Evolutionary conservation across 1,140 invertebrate genomes (phyloP).

Genomic region (Dreissena rostriformis): DNA sequence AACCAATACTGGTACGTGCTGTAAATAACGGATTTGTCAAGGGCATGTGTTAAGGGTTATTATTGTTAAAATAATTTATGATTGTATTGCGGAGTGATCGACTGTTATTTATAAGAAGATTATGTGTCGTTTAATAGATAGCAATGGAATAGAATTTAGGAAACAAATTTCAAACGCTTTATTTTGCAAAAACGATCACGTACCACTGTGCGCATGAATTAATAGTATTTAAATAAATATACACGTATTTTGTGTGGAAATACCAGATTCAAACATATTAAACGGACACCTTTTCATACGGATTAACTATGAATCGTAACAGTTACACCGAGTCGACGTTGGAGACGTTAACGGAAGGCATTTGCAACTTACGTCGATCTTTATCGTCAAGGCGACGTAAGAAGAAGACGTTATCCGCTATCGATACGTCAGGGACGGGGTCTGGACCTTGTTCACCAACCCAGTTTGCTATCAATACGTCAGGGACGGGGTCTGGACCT

Average conservation of each 20-base stretch:
- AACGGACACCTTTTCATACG: neutral
- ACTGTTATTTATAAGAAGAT: too few species aligned
- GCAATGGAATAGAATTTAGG: neutral
- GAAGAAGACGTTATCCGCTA: conserved; percentile 15
- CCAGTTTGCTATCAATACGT: neutral
- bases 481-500: neutral
- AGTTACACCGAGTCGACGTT: conserved; percentile 44
- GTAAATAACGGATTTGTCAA: too few species aligned
- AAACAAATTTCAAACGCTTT: neutral
- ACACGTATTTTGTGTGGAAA: neutral
- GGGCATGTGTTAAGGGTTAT: too few species aligned
- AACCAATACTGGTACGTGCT: too few species aligned
- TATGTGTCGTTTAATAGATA: neutral
- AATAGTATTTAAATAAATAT: neutral
- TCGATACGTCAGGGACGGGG: neutral
- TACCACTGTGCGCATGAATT: neutral
- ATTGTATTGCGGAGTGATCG: too few species aligned
- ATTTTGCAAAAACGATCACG: neutral
- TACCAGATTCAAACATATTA: neutral
- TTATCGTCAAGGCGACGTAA: conserved; percentile 41
- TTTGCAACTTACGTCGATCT: conserved; percentile 29
- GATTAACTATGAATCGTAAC: conserved; percentile 27
- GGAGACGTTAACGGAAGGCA: conserved; percentile 37
- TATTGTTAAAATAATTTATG: too few species aligned
- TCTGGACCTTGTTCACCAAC: too few species aligned